Base-by-base conservation (phyloP, 2,797 vertebrate species). In the Enteromius radiatus region DNA sequence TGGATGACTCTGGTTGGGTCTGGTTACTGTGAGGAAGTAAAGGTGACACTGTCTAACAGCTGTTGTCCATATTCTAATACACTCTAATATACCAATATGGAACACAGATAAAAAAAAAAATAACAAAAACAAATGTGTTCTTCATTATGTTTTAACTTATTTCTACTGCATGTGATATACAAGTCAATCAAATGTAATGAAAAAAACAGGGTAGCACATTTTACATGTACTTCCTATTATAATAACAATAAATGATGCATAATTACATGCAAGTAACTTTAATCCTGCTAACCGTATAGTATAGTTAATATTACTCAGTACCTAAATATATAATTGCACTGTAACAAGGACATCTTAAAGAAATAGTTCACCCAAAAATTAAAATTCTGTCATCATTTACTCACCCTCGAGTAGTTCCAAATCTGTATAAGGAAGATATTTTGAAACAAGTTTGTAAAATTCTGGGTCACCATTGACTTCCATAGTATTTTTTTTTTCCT, bases 41-140 rank as follows among this genome's bases (percentile, higher is more conserved):
- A 86, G 79, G 76, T 85, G 78, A 84, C 26, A 77, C 76, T 85
- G 41, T 64, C 31, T 61, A 52, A 9, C 84, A 87, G 82, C 84
- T 86, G 85, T 68, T 82, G 28, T 75, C n/a, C 63, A n/a, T 65
- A 73, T 71, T 33, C 26, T 69, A 45, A 23, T 65, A 36, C 19
- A 19, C 47, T 17, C 47, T 49, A 49, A 52, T 59, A 59, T 71
- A 56, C 47, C 28, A 78, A 14, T 67, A 28, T 71, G 33, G 21
- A 81, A 19, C 15, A 31, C 10, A 54, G n/a, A 65, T 31, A 65
- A 15, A 23, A 75, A 52, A 63, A 74, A n/a, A n/a, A n/a, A n/a
- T n/a, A n/a, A n/a, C n/a, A n/a, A n/a, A n/a, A n/a, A n/a, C n/a
- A n/a, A n/a, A n/a, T n/a, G n/a, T n/a, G n/a, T n/a, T n/a, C n/a